Evolutionary conservation across 23 tunicate species (phyloP).

Genomic region (Clavelina lepadiformis): DNA sequence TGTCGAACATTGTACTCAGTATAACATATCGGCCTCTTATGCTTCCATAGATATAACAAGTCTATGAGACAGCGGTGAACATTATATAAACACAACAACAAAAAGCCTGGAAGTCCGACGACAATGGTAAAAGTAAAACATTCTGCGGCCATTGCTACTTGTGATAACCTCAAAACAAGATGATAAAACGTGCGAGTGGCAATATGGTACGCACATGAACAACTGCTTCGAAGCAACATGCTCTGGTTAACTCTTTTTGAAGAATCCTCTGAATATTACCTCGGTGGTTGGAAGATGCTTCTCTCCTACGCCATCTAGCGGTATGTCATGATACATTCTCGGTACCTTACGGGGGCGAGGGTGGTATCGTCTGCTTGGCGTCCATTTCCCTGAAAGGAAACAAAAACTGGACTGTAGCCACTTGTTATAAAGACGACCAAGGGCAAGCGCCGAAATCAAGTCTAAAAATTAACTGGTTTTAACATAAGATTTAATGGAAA

Average conservation of each 20-base stretch:
- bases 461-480: neutral
- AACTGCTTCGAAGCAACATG: neutral
- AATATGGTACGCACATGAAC: neutral
- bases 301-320: conserved; percentile 1
- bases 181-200: neutral
- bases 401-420: neutral
- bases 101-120: too few species aligned
- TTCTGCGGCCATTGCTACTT: too few species aligned
- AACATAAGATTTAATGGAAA: neutral
- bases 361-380: conserved; percentile 9
- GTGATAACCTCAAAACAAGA: too few species aligned
- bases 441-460: too few species aligned
- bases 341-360: conserved; percentile 9
- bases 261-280: neutral
- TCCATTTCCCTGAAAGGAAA: conserved; percentile 11
- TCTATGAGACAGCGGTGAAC: too few species aligned
- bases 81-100: too few species aligned
- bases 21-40: too few species aligned
- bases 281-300: conserved; percentile 3
- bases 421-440: too few species aligned
- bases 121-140: too few species aligned
- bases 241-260: too few species aligned
- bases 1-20: too few species aligned
- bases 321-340: conserved; percentile 16
- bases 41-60: too few species aligned